Conservation (phyloP, 2,888 invertebrate genomes). For the Orthosia incerta region DNA sequence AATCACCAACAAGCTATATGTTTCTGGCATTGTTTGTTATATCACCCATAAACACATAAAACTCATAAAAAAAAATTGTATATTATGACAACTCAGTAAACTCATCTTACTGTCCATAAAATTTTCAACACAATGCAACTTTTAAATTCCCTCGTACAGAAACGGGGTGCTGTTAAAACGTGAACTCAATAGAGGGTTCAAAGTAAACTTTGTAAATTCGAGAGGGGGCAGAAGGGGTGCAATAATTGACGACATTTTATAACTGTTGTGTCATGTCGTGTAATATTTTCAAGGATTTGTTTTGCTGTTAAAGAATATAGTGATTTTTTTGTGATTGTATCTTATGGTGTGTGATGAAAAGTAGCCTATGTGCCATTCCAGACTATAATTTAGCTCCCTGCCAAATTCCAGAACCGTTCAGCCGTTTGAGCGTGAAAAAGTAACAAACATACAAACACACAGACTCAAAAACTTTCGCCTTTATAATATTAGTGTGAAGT, state of each 20-base stretch:
- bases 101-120: constrained; percentile 38
- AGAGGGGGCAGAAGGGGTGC: constrained; percentile 21
- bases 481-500: too few relatives aligned
- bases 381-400: too few relatives aligned
- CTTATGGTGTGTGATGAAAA: too few relatives aligned
- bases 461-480: too few relatives aligned
- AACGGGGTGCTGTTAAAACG: constrained; percentile 56
- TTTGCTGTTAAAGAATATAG: not conserved
- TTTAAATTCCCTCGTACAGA: constrained; percentile 64
- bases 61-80: not conserved
- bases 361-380: too few relatives aligned
- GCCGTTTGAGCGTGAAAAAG: too few relatives aligned
- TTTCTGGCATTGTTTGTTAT: not conserved
- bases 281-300: constrained; percentile 26
- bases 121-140: constrained; percentile 60
- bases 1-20: too few relatives aligned
- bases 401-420: too few relatives aligned
- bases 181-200: constrained; percentile 59
- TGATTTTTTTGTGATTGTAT: constrained; percentile 13
- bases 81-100: not conserved
- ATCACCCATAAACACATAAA: not conserved
- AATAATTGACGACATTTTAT: constrained; percentile 50
- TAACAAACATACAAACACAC: too few relatives aligned
- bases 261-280: constrained; percentile 23
- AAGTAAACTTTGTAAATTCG: constrained; percentile 63